Evolutionary conservation across 2,888 invertebrate species (phyloP).

Genomic region (Crepidodera aurea): DNA sequence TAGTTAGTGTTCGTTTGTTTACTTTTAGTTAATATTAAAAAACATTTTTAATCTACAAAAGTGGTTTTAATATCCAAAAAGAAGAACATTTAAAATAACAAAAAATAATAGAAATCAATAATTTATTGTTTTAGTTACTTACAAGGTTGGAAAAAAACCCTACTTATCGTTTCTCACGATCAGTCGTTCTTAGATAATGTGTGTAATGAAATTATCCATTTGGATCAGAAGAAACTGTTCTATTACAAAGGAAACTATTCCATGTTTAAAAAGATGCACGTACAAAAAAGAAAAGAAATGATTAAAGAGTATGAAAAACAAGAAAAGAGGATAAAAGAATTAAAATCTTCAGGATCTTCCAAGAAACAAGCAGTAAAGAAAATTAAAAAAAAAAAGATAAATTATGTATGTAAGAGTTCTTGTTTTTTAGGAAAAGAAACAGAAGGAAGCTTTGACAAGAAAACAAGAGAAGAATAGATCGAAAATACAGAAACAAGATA

Average conservation of each 20-base stretch:
- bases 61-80: too few species aligned
- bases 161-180: slow-evolving; percentile 98
- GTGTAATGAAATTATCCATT: slow-evolving; percentile 97
- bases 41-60: too few species aligned
- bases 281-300: slow-evolving; percentile 94
- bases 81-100: too few species aligned
- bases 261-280: slow-evolving; percentile 98
- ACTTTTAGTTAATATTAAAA: too few species aligned
- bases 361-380: slow-evolving; percentile 84
- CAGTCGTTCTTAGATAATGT: slow-evolving; percentile 99
- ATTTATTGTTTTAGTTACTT: slow-evolving; percentile 82
- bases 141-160: slow-evolving; percentile 98
- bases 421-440: slow-evolving; percentile 78
- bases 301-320: slow-evolving; percentile 98
- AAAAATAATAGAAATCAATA: too few species aligned
- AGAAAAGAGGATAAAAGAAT: slow-evolving; percentile 92
- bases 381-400: background rate
- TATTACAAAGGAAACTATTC: slow-evolving; percentile 99
- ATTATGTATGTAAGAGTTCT: background rate
- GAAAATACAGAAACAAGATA: slow-evolving; percentile 82
- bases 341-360: slow-evolving; percentile 95
- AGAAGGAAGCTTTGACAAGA: slow-evolving; percentile 88
- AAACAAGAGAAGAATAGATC: slow-evolving; percentile 92
- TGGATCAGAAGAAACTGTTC: slow-evolving; percentile 91
- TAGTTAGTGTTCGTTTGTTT: too few species aligned